phyloP scores from a whole-genome alignment of 2,113 vertebrate species.

The Speoplatyrhinus poulsoni region DNA sequence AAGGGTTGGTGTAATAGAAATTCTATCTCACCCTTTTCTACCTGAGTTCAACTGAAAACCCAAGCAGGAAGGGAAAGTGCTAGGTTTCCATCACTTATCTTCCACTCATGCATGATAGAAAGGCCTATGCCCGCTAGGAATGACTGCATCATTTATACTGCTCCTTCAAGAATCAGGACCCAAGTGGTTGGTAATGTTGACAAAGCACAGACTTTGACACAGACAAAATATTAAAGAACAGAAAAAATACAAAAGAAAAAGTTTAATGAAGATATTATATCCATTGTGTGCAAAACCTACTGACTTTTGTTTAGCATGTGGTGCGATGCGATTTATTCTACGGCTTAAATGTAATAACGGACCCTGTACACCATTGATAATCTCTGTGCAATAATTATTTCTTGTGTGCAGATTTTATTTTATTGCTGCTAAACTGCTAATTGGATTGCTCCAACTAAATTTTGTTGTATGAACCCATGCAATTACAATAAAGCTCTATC shows the following conservation, averaged over 20 bases:
- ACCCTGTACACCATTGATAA: too few relatives aligned
- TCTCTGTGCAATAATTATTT: too few relatives aligned
- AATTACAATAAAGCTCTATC: too few relatives aligned
- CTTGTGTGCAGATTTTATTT: too few relatives aligned
- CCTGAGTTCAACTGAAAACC: constrained; percentile 61
- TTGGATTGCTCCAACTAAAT: too few relatives aligned
- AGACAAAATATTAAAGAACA: constrained; percentile 33
- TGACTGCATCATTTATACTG: constrained; percentile 62
- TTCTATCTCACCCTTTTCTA: constrained; percentile 56
- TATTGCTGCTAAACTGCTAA: too few relatives aligned
- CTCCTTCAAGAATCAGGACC: constrained; percentile 61
- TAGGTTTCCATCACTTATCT: constrained; percentile 69
- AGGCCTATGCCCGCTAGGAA: constrained; percentile 59
- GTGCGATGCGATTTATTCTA: background rate
- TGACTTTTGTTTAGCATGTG: constrained; percentile 23
- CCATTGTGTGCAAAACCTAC: constrained; percentile 40
- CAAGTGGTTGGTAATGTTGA: constrained; percentile 66
- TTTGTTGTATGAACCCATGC: too few relatives aligned
- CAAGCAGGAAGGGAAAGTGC: constrained; percentile 59
- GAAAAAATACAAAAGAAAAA: constrained; percentile 15
- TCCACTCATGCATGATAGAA: constrained; percentile 76
- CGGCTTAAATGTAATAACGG: too few relatives aligned
- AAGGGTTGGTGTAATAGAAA: constrained; percentile 55
- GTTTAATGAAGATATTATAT: constrained; percentile 59
- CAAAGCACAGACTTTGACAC: constrained; percentile 45